Evolutionary conservation across 2,888 invertebrate genomes (phyloP), one percentile per base, ranked within the genome.

Genomic region (Dorcus hopei): DNA sequence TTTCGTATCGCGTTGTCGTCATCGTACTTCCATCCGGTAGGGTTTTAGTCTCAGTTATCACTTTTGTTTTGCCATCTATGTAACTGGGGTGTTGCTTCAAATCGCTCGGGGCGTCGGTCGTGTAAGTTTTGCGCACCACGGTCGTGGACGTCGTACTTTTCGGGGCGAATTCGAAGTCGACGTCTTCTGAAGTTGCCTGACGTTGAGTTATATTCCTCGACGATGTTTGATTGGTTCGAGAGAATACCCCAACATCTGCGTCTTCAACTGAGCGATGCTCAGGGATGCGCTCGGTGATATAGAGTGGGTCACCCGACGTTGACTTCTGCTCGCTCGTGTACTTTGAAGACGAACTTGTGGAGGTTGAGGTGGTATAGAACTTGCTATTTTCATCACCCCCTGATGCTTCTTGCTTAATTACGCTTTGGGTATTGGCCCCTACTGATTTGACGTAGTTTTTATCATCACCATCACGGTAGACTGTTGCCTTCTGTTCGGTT

Each of bases 1-100:
- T 86, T 72, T 88, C 88, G 40, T 86, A 85, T 45, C 83, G 82
- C 16, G 87, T 87, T 60, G 86, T 87, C n/a, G 87, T 88, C 1
- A 88, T 84, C 43, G 82, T 82, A 2, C 85, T 85, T 11, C 88
- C 89, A 69, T 87, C 88, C 0, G 85, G 84, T 43, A 87, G 75
- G 49, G 85, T 83, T 65, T 86, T 83, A 0, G 87, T 88, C 67
- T 89, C 88, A 9, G 85, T 85, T 6, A 85, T 82, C 62, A 86
- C 83, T 77, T 85, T 84, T 45, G 87, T 86, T 74, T 85, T 85
- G 58, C 87, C 83, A 72, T 88, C 86, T 14, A 74, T 65, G 54
- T 71, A 76, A 52, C 68, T 72, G 4, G 74, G 72, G 63, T 73
- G 72, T 39, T 65, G 69, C 59, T 74, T 74, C 6, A 76, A 61